A percentile compares a stretch with the other conserved stretches of the same genome.
phyloP scores from a whole-genome alignment of 92 coral and sea anemone species.

The Palythoa grandiflora region DNA sequence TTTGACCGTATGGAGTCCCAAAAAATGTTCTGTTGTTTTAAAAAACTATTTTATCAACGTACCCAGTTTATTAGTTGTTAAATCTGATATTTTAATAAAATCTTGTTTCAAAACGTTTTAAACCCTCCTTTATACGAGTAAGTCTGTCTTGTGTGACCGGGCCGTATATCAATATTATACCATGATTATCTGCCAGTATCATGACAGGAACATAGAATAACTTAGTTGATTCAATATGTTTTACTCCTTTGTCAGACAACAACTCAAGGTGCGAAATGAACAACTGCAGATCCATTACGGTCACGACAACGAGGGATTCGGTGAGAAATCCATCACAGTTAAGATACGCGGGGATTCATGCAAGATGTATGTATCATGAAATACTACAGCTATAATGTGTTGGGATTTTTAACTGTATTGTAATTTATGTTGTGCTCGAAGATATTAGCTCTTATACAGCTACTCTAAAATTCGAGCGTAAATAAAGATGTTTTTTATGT shows the following conservation, averaged over 20 bases:
- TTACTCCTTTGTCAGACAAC: constrained; percentile 6
- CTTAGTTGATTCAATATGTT: background rate
- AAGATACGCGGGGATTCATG: background rate
- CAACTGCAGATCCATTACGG: constrained; percentile 23
- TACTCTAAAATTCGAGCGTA: too few relatives aligned
- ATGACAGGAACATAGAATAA: background rate
- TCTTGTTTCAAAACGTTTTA: background rate
- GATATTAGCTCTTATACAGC: too few relatives aligned
- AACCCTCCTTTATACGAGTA: background rate
- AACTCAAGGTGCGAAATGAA: constrained; percentile 17
- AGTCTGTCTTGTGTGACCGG: background rate
- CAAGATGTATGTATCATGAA: background rate
- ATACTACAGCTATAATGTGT: background rate
- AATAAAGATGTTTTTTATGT: too few relatives aligned
- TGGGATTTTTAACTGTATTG: too few relatives aligned
- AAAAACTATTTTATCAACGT: background rate
- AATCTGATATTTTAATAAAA: background rate
- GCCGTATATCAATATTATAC: too few relatives aligned
- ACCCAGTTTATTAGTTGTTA: background rate
- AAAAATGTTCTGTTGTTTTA: background rate
- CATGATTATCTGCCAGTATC: background rate
- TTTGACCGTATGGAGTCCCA: too few relatives aligned
- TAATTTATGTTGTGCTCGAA: too few relatives aligned
- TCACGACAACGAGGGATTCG: constrained; percentile 28
- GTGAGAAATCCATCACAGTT: background rate